phyloP scores from a whole-genome alignment of 1,140 invertebrate genomes.

The Radopholus similis region DNA sequence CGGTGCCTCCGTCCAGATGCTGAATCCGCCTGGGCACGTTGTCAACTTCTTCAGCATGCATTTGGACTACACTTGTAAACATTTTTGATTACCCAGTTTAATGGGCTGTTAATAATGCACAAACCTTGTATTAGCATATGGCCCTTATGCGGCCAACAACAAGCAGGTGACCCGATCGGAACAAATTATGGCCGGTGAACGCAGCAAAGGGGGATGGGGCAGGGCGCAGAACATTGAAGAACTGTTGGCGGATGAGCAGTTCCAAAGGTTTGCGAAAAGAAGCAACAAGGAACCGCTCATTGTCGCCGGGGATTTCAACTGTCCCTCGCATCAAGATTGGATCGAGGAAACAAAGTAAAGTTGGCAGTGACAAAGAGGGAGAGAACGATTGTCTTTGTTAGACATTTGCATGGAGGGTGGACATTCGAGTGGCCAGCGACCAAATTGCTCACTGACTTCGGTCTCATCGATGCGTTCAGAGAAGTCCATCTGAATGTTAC shows the following conservation, averaged over 20 bases:
- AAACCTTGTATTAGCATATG: too few species aligned
- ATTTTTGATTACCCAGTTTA: too few species aligned
- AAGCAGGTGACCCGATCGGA: constrained; percentile 27
- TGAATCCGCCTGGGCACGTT: too few species aligned
- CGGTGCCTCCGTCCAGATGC: too few species aligned
- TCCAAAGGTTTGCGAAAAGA: constrained; percentile 12
- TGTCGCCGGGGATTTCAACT: constrained; percentile 33
- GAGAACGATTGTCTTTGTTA: neutral
- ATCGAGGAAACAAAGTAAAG: constrained; percentile 22
- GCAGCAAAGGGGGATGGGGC: constrained; percentile 7
- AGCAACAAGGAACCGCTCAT: constrained; percentile 20
- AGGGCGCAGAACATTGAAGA: constrained; percentile 7
- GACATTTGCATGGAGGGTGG: constrained; percentile 20
- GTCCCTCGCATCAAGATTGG: constrained; percentile 31
- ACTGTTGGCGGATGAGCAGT: neutral
- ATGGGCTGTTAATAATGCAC: too few species aligned
- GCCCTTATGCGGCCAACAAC: constrained; percentile 37
- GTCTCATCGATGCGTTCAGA: constrained; percentile 23
- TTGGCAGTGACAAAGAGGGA: neutral
- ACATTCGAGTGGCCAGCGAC: constrained; percentile 28
- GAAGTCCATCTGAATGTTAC: constrained; percentile 14
- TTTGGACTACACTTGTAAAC: neutral
- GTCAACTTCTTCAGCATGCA: constrained; percentile 14
- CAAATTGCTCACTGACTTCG: constrained; percentile 20
- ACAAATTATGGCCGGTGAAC: constrained; percentile 41